phyloP scores from a whole-genome alignment of 2,888 invertebrate species.

The Diabrotica balteata region DNA sequence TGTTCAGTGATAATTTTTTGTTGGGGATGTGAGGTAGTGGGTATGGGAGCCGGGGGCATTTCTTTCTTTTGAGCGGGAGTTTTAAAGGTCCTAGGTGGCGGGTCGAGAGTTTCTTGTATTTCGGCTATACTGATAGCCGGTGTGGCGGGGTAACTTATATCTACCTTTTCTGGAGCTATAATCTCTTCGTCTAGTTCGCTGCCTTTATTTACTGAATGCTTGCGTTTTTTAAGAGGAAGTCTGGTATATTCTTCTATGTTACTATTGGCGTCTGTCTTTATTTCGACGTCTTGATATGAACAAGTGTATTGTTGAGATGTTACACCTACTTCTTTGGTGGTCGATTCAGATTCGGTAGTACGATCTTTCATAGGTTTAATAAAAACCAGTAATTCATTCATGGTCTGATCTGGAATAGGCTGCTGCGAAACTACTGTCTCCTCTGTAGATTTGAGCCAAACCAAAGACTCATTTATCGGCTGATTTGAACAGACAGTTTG shows the following conservation, averaged over 20 bases:
- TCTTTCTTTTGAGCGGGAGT: conserved; percentile 57
- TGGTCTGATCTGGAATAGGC: too few relatives aligned
- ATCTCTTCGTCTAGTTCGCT: conserved; percentile 33
- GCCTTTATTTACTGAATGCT: conserved; percentile 43
- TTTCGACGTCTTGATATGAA: too few relatives aligned
- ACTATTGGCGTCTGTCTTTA: too few relatives aligned
- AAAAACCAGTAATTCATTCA: too few relatives aligned
- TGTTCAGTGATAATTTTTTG: conserved; percentile 48
- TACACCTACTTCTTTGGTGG: too few relatives aligned
- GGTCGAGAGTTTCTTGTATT: conserved; percentile 46
- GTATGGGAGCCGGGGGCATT: conserved; percentile 49
- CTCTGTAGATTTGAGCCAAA: neutral
- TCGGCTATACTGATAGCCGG: conserved; percentile 59
- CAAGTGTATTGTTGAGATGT: too few relatives aligned
- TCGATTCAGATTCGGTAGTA: too few relatives aligned
- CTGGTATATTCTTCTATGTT: conserved; percentile 38
- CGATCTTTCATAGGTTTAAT: too few relatives aligned
- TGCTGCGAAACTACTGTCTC: neutral
- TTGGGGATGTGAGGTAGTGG: neutral
- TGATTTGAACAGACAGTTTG: too few relatives aligned
- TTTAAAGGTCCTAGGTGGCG: conserved; percentile 49
- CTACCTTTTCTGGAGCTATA: conserved; percentile 37
- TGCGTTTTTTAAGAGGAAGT: conserved; percentile 54
- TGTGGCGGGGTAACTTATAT: conserved; percentile 57
- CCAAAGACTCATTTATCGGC: too few relatives aligned